Evolutionary conservation across 2,888 invertebrate species (phyloP).

Genomic region (Mesorhabditis sp.): DNA sequence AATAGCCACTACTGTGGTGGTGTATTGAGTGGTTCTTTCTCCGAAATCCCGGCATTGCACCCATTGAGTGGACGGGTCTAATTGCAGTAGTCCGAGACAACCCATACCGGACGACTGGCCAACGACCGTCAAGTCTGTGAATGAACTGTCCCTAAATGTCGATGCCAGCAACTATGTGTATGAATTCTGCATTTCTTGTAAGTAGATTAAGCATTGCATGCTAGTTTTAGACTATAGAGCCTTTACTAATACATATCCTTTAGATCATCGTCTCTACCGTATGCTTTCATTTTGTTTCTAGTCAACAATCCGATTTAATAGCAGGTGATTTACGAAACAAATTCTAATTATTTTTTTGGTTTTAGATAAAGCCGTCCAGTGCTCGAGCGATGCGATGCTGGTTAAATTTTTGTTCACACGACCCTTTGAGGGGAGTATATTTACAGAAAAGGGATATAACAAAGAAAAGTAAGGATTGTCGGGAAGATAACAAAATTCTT

Average conservation of each 20-base stretch:
- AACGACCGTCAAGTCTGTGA: too few species aligned
- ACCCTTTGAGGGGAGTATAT: constrained; percentile 38
- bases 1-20: too few species aligned
- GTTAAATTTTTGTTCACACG: constrained; percentile 31
- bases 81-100: too few species aligned
- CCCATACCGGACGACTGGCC: too few species aligned
- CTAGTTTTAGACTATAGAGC: background rate
- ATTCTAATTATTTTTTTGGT: background rate
- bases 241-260: background rate
- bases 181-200: too few species aligned
- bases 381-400: constrained; percentile 36
- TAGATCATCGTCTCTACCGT: background rate
- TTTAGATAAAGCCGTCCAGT: constrained; percentile 39
- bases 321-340: background rate
- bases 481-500: background rate
- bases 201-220: too few species aligned
- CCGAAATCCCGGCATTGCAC: too few species aligned
- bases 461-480: background rate
- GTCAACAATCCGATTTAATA: background rate
- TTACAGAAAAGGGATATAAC: constrained; percentile 35
- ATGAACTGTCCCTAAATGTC: too few species aligned
- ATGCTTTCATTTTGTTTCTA: background rate
- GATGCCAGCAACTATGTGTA: too few species aligned
- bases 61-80: too few species aligned
- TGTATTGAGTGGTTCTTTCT: too few species aligned